Evolutionary conservation across 2,113 vertebrate genomes (phyloP), one percentile per base, ranked within the genome.

Genomic region (Oreocharis arfaki): DNA sequence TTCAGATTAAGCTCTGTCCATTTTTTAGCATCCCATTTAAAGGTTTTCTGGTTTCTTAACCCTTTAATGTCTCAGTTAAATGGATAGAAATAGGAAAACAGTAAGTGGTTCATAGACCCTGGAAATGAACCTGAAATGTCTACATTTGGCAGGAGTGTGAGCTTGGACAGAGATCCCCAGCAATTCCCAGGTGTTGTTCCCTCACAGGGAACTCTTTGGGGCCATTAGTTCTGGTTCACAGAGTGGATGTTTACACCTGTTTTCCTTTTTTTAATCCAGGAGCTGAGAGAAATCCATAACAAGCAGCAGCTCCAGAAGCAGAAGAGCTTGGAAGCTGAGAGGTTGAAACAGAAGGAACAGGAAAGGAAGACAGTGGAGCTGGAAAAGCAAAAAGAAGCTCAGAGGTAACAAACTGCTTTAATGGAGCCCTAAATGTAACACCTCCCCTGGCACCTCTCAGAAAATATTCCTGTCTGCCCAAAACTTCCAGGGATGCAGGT

Each of bases 261-360:
- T 88, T 95, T 86, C 27, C 50, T 86, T 42, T 84, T 92, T 76
- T 94, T 68, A 94, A 94, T 97, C 49, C 97, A 99, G 99, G 99
- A 99, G 89, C 98, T 99, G 94, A 98, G 99, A 96, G 99, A 99
- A 97, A 99, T 99, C 94, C 99, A 99, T 92, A 99, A 95, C 95
- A 99, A 98, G 63, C 99, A 99, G 96, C 99, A 99, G 85, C 97
- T 99, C 55, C 98, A 99, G 96, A 99, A 98, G 87, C 99, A 99
- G 88, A 99, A 98, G 89, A 98, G 90, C 64, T 86, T 98, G 57
- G 98, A 98, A 93, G 97, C 97, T 15, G 98, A 98, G 89, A 98
- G 78, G 26, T 78, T 98, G 85, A 98, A 97, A 86, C 98, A 97
- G 95, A 98, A 98, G 92, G 98, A 98, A 7, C 98, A 98, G 39